Percentiles rank a stretch among this genome's conserved stretches.
Evolutionary conservation across 1,140 invertebrate species (phyloP).

Genomic region (Drosophila sulfurigaster): DNA sequence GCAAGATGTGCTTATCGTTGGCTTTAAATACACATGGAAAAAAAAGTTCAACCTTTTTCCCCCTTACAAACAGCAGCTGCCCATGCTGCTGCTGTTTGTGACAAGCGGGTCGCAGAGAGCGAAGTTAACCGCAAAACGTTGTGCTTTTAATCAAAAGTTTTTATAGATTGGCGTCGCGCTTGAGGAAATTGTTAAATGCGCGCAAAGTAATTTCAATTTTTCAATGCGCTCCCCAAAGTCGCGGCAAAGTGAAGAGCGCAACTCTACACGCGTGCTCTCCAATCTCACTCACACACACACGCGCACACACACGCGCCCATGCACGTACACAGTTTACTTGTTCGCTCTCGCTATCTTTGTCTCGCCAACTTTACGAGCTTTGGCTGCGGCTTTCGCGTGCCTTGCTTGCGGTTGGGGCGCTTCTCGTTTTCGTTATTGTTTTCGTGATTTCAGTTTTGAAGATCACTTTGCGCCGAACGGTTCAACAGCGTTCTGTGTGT

Average conservation of each 20-base stretch:
- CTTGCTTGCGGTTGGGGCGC: constrained; percentile 36
- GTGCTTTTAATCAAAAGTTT: constrained; percentile 77
- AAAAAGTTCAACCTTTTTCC: neutral
- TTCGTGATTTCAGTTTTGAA: constrained; percentile 73
- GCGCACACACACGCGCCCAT: too few species aligned
- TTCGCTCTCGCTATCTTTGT: constrained; percentile 13
- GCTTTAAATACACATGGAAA: neutral
- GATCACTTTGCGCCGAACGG: constrained; percentile 65
- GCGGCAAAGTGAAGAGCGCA: constrained; percentile 1
- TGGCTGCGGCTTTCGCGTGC: constrained; percentile 48
- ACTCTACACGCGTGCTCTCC: constrained; percentile 5
- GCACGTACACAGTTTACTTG: neutral
- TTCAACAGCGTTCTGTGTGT: constrained; percentile 1
- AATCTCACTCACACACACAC: constrained; percentile 6
- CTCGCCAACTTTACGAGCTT: constrained; percentile 47
- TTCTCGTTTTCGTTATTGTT: constrained; percentile 40
- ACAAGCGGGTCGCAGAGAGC: neutral
- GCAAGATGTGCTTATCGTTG: neutral
- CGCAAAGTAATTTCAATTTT: constrained; percentile 72
- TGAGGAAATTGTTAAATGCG: constrained; percentile 67
- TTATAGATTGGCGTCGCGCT: constrained; percentile 73
- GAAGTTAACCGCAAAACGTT: constrained; percentile 59
- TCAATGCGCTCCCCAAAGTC: constrained; percentile 35
- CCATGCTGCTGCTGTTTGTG: neutral
- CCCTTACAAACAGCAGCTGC: neutral